Evolutionary conservation across 1,140 invertebrate genomes (phyloP), one percentile per base, ranked within the genome.

Genomic region (Drosophila pseudoobscura): DNA sequence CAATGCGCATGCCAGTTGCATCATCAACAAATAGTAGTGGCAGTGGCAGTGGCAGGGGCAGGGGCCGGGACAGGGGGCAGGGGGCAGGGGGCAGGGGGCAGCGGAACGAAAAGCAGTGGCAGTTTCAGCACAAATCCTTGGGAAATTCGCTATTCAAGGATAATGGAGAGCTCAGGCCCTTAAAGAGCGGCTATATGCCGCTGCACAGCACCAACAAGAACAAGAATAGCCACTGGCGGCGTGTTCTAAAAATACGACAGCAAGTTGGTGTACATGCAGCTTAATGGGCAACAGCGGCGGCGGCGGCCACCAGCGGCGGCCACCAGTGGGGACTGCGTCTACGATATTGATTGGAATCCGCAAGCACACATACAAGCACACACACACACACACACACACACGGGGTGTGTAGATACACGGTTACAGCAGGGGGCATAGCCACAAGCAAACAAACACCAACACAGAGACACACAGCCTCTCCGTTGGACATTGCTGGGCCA

Each of bases 291-390:
- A 72, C 78, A 88, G 78, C 82, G 83, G 78, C 31, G 31, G 9
- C 15, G 17, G 17, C 17, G 17, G 17, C 17, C 17, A 17, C 17
- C 17, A 17, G 78, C 31, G 31, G 9, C 31, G 31, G 31, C 78
- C 83, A 88, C 68, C 78, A 88, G 83, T 66, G 78, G 66, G 71
- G 78, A 83, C 71, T 88, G 75, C 78, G 78, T 83, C 83, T 87
- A 87, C 83, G 87, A 87, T 87, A 87, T 87, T 88, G 83, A 87
- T 87, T 87, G 83, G 83, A 87, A 88, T 75, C 76, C 61, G 80
- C 71, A 82, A 31, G 71, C 60, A 64, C 31, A 74, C 49, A 58
- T 6, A 55, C 54, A 61, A 9, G 8, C 31, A 17, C 45, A 51
- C 46, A 57, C 50, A 71, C 52, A 80, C 35, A 50, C 43, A 57